Base-by-base conservation (phyloP, 1,140 invertebrate species). In the Orchestia grillus region DNA sequence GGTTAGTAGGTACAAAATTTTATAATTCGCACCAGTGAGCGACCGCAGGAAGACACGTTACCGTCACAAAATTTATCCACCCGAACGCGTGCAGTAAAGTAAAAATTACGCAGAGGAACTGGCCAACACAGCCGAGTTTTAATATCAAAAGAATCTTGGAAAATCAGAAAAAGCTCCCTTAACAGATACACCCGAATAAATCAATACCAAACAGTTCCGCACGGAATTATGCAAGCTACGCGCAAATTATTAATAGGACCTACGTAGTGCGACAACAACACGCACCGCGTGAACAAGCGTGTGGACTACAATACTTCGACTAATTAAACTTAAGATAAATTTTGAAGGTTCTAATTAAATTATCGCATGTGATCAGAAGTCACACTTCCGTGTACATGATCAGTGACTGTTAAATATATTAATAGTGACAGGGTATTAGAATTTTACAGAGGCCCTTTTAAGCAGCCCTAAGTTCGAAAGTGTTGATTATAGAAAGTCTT, bases 1-100 rank as follows among this genome's bases (percentile, higher is more conserved):
- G 88, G 88, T 91, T 91, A 91, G 88, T 91, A 77, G 62, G 62
- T 77, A 91, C 88, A 91, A 91, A 91, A 91, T 91, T 42, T 43
- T 43, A n/a, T 41, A 91, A 91, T 91, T 91, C 88, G 88, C 88
- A 43, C 44, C 41, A 91, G 36, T 43, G 41, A 91, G 16, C 28
- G 88, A 28, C 44, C 41, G 0, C 36, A 23, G 88, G 88, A 91
- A 91, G 88, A 91, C 88, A 11, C 88, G 88, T 91, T 91, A 77
- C 62, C 1, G 11, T 77, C 11, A 77, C 1, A 77, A 77, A 36
- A 77, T 53, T 53, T 8, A 53, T 19, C 6, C 6, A 77, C 62
- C 11, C 62, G 62, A 77, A 77, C 62, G 28, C 28, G 28, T 77
- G 62, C 28, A 77, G 1, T 77, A 28, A 15, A 77, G 3, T 77